Percentiles rank a stretch among this genome's conserved stretches.
Conservation (phyloP, 2,888 invertebrate genomes). For the Pteria penguin region DNA sequence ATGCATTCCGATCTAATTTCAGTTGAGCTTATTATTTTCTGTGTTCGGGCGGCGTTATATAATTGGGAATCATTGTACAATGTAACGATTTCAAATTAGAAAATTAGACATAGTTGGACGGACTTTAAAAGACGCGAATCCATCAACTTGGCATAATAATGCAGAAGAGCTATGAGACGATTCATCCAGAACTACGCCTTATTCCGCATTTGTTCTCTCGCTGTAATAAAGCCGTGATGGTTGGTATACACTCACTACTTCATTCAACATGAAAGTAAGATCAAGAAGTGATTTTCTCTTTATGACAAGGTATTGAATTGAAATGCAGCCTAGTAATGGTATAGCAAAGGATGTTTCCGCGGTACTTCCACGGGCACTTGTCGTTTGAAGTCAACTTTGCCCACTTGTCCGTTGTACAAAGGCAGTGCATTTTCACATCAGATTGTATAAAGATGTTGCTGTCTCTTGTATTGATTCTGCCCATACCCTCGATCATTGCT, state of each 20-base stretch:
- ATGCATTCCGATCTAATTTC: neutral
- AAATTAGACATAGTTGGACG: neutral
- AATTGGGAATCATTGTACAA: neutral
- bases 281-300: too few species aligned
- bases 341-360: too few species aligned
- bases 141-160: neutral
- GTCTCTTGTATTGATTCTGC: slow-evolving; percentile 32
- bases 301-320: too few species aligned
- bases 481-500: slow-evolving; percentile 28
- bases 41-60: neutral
- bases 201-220: neutral
- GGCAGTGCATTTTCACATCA: slow-evolving; percentile 34
- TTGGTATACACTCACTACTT: neutral
- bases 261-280: neutral
- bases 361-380: slow-evolving; percentile 29
- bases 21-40: neutral
- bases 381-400: slow-evolving; percentile 32
- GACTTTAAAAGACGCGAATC: neutral
- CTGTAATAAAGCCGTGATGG: neutral
- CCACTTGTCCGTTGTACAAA: slow-evolving; percentile 19
- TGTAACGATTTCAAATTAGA: neutral
- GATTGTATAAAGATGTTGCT: slow-evolving; percentile 46
- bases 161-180: neutral
- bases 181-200: neutral
- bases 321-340: too few species aligned